These are phyloP conservation scores for Heliconius eleuchia DNA, from an alignment of 1,140 invertebrate species.

Conservation along the genomic window DNA sequence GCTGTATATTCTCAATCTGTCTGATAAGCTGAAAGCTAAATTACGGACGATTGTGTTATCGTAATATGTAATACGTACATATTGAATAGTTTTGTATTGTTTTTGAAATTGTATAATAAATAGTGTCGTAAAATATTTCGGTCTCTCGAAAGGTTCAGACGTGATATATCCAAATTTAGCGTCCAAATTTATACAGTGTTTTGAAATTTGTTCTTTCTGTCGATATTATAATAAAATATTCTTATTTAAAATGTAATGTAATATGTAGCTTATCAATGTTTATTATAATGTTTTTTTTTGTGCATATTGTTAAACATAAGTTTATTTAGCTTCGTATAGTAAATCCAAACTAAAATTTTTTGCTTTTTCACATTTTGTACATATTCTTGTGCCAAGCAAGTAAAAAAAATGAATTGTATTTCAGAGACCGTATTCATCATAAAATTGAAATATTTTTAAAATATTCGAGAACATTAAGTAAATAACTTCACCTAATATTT, in stretches of 20 bases:
- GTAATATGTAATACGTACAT: background rate
- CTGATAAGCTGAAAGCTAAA: constrained; percentile 11
- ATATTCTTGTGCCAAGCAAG: too few species aligned
- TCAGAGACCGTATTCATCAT: too few species aligned
- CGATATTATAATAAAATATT: background rate
- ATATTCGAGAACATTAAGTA: background rate
- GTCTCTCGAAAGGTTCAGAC: background rate
- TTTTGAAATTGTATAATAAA: background rate
- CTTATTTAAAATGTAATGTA: background rate
- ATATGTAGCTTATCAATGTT: too few species aligned
- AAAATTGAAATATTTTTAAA: too few species aligned
- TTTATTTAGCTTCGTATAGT: too few species aligned
- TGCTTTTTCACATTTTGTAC: too few species aligned
- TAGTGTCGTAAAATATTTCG: background rate
- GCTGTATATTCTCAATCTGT: constrained; percentile 21
- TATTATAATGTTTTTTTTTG: too few species aligned
- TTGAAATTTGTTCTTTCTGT: background rate
- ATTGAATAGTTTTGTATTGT: background rate
- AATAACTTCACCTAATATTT: background rate
- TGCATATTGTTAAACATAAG: too few species aligned
- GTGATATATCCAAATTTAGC: too few species aligned
- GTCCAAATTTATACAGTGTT: background rate
- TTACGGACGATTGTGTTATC: background rate
- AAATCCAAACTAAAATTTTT: too few species aligned
- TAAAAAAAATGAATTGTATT: too few species aligned